Evolutionary conservation across 2,888 invertebrate species (phyloP).

Genomic region (Odontothrips loti): DNA sequence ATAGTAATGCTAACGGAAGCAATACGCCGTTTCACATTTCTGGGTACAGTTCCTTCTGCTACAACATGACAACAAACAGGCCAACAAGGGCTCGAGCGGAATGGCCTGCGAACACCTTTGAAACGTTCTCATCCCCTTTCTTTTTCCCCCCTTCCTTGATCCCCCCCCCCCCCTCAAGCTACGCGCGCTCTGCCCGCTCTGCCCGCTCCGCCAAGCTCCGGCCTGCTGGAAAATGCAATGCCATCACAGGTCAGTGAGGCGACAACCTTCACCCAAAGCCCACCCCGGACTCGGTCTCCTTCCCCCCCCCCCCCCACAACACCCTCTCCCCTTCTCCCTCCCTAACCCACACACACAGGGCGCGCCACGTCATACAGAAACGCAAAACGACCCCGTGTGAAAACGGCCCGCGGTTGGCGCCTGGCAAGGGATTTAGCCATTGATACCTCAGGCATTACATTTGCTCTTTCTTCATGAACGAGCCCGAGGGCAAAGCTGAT

Average conservation of each 20-base stretch:
- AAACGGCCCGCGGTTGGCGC: background rate
- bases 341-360: background rate
- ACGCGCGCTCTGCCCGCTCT: background rate
- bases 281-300: background rate
- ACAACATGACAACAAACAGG: no score
- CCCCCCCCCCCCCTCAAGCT: background rate
- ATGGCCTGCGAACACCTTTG: no score
- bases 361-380: background rate
- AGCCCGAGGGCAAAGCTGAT: background rate
- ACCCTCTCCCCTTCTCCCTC: background rate
- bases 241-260: conserved; percentile 24
- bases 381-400: background rate
- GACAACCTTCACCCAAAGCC: background rate
- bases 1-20: no score
- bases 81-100: no score
- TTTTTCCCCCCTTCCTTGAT: no score
- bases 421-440: conserved; percentile 15
- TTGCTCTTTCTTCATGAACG: conserved; percentile 22
- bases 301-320: background rate
- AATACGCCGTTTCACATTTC: no score
- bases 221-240: background rate
- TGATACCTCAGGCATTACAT: conserved; percentile 14
- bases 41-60: no score
- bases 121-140: no score
- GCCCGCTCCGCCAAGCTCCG: background rate